Base-by-base conservation (phyloP, 1,140 invertebrate genomes). In the Anthonomus grandis region DNA sequence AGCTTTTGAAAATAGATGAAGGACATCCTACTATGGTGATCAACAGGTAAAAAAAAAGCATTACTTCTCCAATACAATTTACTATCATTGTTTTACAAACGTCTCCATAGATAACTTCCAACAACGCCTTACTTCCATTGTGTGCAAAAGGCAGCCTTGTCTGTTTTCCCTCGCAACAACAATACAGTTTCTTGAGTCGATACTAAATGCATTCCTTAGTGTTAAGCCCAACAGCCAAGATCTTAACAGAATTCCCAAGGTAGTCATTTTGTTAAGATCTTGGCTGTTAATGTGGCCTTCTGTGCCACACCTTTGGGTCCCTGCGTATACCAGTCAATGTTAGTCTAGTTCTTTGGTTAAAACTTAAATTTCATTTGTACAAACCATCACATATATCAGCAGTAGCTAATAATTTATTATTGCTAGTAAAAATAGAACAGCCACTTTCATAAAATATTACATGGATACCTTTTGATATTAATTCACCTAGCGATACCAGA, bases 1-100 rank as follows among this genome's bases (percentile, higher is more conserved):
- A 15, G 44, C 46, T 58, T 68, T 67, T 8, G 67, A 12, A 75
- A 64, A 57, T 74, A 74, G n/a, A 73, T 64, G 42, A 66, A 58
- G 12, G 25, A 42, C 57, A 69, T 72, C 59, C 64, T 60, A n/a
- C 64, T 72, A 45, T 31, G 74, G 59, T 75, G 69, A 64, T 75
- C 72, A 44, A 65, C 62, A 23, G 73, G 71, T 23, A 67, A 62
- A 5, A 73, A 47, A 74, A 72, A 63, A 76, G 77, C 50, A 46
- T 70, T 3, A 64, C 52, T 18, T 69, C 70, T 22, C 66, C 69
- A 17, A 68, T 39, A 9, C 72, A 63, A 10, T 3, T 42, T 55
- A 44, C 65, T 41, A 66, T 60, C 67, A 71, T 71, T 0, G 67
- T 65, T 22, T 67, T 68, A 67, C 41, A 60, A 69, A 50, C 1